phyloP scores from a whole-genome alignment of 2,113 vertebrate genomes.

The Notarius lentiginosus region DNA sequence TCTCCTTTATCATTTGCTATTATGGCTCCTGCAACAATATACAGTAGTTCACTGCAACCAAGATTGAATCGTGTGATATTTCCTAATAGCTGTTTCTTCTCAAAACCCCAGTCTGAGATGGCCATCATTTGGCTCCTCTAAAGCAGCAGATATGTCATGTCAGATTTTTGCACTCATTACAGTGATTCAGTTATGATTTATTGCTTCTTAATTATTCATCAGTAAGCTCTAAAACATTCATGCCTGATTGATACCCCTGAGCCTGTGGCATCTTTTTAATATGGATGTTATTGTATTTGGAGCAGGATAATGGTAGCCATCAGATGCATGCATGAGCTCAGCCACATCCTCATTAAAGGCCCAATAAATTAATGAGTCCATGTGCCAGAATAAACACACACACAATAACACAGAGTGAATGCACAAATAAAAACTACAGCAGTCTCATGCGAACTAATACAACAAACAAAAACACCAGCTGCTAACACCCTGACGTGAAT shows the following conservation, averaged over 20 bases:
- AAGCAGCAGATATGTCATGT: conserved; percentile 36
- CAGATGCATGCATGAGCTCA: conserved; percentile 30
- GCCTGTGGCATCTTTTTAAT: conserved; percentile 50
- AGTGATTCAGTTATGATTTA: conserved; percentile 53
- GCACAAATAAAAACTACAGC: not conserved
- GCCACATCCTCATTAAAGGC: conserved; percentile 31
- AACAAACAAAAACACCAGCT: conserved; percentile 35
- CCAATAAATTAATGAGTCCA: conserved; percentile 38
- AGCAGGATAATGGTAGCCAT: conserved; percentile 44
- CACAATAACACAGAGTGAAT: conserved; percentile 6
- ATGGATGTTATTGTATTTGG: conserved; percentile 50
- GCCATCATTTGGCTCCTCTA: conserved; percentile 2
- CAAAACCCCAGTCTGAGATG: not conserved
- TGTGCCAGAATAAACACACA: conserved; percentile 22
- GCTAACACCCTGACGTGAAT: conserved; percentile 18
- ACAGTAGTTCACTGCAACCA: not conserved
- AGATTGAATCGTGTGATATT: not conserved
- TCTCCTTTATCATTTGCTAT: not conserved
- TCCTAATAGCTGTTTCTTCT: not conserved
- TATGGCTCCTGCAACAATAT: not conserved
- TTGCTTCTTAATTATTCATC: conserved; percentile 60
- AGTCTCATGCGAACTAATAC: conserved; percentile 17
- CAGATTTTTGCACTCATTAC: conserved; percentile 53
- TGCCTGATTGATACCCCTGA: conserved; percentile 53
- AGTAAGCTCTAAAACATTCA: conserved; percentile 55